Conservation (phyloP, 2,888 invertebrate species). For the Cheiracanthium punctorium region DNA sequence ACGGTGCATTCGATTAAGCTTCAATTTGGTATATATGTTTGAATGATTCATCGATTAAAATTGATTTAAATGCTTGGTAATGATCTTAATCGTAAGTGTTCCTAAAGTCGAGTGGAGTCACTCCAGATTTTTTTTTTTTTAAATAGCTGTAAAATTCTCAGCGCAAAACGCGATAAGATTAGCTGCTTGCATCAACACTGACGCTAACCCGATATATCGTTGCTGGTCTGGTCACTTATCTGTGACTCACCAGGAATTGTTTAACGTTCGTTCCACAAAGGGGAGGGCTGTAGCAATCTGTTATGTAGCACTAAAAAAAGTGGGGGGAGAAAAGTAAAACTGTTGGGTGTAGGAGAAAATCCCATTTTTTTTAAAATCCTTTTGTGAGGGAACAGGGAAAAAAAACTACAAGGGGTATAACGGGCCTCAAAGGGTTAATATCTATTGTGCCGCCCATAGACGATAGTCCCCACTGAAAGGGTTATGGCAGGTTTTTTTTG, state of each 20-base stretch:
- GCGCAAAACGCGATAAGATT: no score
- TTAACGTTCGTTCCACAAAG: slow-evolving; percentile 27
- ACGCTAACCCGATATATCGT: no score
- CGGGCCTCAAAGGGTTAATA: slow-evolving; percentile 66
- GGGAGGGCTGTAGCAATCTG: slow-evolving; percentile 20
- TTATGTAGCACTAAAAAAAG: background rate
- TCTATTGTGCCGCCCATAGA: slow-evolving; percentile 49
- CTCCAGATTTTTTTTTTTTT: no score
- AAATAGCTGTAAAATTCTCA: no score
- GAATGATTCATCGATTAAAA: no score
- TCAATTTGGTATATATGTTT: no score
- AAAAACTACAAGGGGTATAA: slow-evolving; percentile 29
- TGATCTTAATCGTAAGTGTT: no score
- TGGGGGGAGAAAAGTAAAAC: background rate
- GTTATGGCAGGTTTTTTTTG: slow-evolving; percentile 65
- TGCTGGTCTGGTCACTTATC: no score
- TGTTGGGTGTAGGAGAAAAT: background rate
- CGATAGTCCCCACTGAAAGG: slow-evolving; percentile 51
- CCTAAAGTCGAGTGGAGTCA: no score
- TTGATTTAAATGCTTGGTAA: no score
- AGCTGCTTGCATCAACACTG: no score
- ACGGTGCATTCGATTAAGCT: no score
- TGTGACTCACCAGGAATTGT: slow-evolving; percentile 13
- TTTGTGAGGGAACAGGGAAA: background rate
- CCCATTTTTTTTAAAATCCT: background rate